These are phyloP conservation scores for Anthoscopus minutus DNA, from an alignment of 2,113 vertebrate genomes.

Conservation along the genomic window DNA sequence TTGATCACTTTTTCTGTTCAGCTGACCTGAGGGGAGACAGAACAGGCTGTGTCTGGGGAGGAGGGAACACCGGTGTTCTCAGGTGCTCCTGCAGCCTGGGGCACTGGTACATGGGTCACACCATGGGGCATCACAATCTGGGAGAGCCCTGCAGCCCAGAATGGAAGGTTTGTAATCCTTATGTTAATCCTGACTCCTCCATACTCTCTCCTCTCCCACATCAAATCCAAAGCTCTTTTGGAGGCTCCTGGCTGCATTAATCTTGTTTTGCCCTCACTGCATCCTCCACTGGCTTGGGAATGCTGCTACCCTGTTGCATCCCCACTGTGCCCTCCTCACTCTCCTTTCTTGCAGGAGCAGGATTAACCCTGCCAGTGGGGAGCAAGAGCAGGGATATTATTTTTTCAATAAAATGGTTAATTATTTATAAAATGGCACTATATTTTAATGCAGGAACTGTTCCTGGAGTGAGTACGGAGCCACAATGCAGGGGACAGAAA, in stretches of 20 bases:
- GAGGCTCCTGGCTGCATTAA: background rate
- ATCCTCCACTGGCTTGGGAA: background rate
- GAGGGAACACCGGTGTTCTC: background rate
- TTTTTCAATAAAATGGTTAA: background rate
- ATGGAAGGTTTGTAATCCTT: conserved; percentile 15
- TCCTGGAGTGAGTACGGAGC: background rate
- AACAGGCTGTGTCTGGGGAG: background rate
- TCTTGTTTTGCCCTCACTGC: background rate
- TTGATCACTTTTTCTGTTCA: background rate
- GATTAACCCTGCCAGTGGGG: background rate
- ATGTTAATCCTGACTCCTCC: background rate
- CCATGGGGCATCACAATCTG: background rate
- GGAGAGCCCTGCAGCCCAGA: background rate
- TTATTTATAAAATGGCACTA: background rate
- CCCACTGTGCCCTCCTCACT: background rate
- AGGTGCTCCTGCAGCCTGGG: background rate
- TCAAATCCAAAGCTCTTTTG: background rate
- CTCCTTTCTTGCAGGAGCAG: background rate
- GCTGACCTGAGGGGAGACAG: background rate
- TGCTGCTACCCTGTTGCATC: background rate
- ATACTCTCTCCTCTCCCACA: background rate
- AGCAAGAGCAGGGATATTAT: background rate
- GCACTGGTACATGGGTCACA: background rate
- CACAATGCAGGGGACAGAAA: background rate
- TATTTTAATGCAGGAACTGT: background rate